Evolutionary conservation across 2,797 vertebrate species (phyloP).

Genomic region (Sciurus carolinensis): DNA sequence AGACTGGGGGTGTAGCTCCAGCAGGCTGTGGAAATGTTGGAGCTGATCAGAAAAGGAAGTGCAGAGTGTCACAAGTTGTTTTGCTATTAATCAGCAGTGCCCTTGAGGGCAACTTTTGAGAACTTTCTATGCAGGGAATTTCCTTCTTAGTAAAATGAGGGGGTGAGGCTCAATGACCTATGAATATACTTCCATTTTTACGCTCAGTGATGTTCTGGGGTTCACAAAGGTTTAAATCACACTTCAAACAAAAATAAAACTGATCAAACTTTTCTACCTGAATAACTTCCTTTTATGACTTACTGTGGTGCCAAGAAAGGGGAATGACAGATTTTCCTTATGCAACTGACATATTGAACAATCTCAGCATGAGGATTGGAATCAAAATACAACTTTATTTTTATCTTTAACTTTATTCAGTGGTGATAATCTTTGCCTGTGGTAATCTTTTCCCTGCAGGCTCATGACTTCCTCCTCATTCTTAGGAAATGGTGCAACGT

Average conservation of each 20-base stretch:
- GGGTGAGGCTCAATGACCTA: not conserved
- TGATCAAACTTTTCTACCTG: not conserved
- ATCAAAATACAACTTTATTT: not conserved
- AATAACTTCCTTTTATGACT: constrained; percentile 16
- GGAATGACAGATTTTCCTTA: not conserved
- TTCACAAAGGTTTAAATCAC: not conserved
- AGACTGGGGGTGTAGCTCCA: constrained; percentile 39
- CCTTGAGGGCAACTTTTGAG: not conserved
- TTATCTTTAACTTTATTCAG: not conserved
- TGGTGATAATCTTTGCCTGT: not conserved
- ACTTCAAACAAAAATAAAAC: constrained; percentile 40
- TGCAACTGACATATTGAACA: not conserved
- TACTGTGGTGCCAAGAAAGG: not conserved
- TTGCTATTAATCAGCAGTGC: not conserved
- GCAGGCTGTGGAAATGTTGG: constrained; percentile 4
- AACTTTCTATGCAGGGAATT: not conserved
- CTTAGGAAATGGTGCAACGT: not conserved
- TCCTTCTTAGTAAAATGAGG: not conserved
- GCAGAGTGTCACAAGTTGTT: not conserved
- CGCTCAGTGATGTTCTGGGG: not conserved
- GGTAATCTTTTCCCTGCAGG: not conserved
- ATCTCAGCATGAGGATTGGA: not conserved
- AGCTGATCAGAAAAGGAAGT: not conserved
- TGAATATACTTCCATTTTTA: not conserved
- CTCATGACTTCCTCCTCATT: not conserved